Conservation (phyloP, 2,113 vertebrate species). For the Donacobius atricapilla region DNA sequence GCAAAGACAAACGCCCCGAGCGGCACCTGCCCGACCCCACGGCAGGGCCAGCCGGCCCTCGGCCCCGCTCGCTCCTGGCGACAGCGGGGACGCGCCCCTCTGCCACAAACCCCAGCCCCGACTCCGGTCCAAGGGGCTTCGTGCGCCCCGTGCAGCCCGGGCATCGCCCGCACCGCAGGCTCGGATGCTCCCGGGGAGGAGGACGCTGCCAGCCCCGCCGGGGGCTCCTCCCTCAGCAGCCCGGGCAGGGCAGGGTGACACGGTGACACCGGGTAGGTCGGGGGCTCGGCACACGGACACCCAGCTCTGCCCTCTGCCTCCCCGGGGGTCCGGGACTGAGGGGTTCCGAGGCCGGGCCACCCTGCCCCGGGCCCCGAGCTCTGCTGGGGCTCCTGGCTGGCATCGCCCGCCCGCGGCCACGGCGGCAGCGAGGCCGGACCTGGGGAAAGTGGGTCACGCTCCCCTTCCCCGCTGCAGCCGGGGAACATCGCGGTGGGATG, state of each 20-base stretch:
- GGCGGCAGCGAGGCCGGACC: neutral
- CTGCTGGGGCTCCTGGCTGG: neutral
- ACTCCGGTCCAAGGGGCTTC: fast-evolving
- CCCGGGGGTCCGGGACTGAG: fast-evolving
- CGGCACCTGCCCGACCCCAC: neutral
- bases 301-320: neutral
- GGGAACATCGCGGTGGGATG: neutral
- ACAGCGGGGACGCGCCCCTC: neutral
- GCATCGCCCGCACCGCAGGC: neutral
- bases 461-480: neutral
- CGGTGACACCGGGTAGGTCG: neutral
- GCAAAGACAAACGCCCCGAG: slow-evolving; percentile 33
- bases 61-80: neutral
- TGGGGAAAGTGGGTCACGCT: slow-evolving; percentile 50
- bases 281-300: neutral
- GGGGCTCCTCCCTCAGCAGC: neutral
- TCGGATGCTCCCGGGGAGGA: neutral
- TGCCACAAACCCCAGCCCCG: neutral
- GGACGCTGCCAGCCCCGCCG: neutral
- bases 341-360: neutral
- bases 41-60: neutral
- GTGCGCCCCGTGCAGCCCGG: neutral
- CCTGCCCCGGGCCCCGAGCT: neutral
- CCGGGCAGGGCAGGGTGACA: neutral
- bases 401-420: neutral